Base-by-base conservation (phyloP, 2,113 vertebrate species). In the Crotophaga sulcirostris region DNA sequence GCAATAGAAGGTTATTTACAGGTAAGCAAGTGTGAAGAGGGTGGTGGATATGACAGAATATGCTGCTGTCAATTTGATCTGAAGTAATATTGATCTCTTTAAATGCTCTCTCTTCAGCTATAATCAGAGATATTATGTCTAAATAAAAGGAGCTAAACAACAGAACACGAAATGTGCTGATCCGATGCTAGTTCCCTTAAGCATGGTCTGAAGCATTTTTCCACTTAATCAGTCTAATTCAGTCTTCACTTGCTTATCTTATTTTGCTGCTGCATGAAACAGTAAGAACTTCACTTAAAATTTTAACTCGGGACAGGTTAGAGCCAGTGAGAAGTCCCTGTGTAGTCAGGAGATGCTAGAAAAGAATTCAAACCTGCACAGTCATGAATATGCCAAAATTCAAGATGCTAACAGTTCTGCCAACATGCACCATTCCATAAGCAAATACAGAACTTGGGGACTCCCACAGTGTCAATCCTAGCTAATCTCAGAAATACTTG, bases 1-100 rank as follows among this genome's bases (percentile, higher is more conserved):
- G 59, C 31, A 38, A 13, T 0, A 23, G 1, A 45, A 62, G 10
- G 26, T 45, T 49, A 45, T n/a, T 59, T 42, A 34, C 12, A 76
- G 52, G 42, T 33, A 36, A 54, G 33, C 9, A 16, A 60, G 20
- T 25, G 20, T 10, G 25, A 55, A 40, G 13, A 29, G 55, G 10
- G 23, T 2, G 0, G 34, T 33, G 31, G 49, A 2, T 38, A 16
- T 1, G 4, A 25, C 29, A 36, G 62, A 33, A 29, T 31, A 38
- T 23, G 36, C 36, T 58, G 33, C 80, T 45, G 33, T 23, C 60
- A 23, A 1, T 26, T 13, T 11, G 34, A 34, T 13, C 20, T 19
- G 8, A 38, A 26, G 14, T 10, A 45, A 58, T 2, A 52, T 0
- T 7, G 14, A 42, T 17, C 29, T 62, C 16, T 80, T 38, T 31